phyloP scores from a whole-genome alignment of 2,888 invertebrate species.

The Lithophane socia region DNA sequence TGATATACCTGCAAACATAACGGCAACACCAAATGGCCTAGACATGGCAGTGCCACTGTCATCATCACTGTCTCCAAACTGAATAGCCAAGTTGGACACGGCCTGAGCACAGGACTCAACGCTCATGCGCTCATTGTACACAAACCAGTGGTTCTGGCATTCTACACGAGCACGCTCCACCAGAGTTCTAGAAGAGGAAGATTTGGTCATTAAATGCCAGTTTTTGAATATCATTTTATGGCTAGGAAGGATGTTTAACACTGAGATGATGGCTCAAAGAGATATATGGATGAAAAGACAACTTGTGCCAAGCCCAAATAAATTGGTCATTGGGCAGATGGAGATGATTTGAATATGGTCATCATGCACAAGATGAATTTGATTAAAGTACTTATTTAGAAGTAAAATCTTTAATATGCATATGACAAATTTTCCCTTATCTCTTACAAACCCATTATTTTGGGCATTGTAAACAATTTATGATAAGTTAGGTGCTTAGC shows the following conservation, averaged over 20 bases:
- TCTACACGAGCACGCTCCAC: slow-evolving; percentile 98
- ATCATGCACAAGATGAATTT: background rate
- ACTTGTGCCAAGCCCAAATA: background rate
- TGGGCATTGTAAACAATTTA: no score
- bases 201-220: background rate
- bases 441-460: background rate
- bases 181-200: slow-evolving; percentile 91
- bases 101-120: slow-evolving; percentile 99
- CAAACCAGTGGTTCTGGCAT: slow-evolving; percentile 99
- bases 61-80: slow-evolving; percentile 99
- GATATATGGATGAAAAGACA: background rate
- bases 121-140: slow-evolving; percentile 98
- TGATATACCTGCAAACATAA: slow-evolving; percentile 96
- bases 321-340: background rate
- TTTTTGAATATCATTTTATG: background rate
- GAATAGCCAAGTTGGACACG: slow-evolving; percentile 99
- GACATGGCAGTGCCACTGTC: slow-evolving; percentile 98
- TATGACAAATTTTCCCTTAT: background rate
- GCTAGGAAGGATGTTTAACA: background rate
- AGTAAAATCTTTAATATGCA: background rate
- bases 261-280: background rate
- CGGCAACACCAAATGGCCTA: slow-evolving; percentile 99
- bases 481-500: no score
- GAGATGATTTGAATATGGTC: background rate
- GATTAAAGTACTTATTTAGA: background rate